A percentile compares a stretch with the other conserved stretches of the same genome.
Conservation (phyloP, 2,888 invertebrate species). For the Agrochola lychnidis region DNA sequence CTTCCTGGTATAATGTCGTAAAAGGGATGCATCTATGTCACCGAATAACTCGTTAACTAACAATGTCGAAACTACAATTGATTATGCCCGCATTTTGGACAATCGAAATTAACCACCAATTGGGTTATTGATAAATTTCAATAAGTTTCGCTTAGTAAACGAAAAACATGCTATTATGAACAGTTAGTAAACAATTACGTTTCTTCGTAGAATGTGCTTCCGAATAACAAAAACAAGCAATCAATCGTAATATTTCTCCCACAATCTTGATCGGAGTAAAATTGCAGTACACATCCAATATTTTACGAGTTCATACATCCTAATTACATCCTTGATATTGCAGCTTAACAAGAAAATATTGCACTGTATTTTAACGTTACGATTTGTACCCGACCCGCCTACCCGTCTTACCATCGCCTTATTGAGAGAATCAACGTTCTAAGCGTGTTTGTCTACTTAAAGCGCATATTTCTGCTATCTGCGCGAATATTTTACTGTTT, state of each 20-base stretch:
- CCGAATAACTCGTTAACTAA: slow-evolving; percentile 28
- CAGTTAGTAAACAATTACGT: slow-evolving; percentile 6
- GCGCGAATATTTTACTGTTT: slow-evolving; percentile 51
- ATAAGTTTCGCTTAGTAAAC: neutral
- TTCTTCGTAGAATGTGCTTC: slow-evolving; percentile 2
- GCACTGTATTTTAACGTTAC: slow-evolving; percentile 38
- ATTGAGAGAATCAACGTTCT: slow-evolving; percentile 57
- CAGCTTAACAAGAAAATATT: slow-evolving; percentile 57
- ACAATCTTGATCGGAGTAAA: slow-evolving; percentile 49
- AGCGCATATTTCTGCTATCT: slow-evolving; percentile 46
- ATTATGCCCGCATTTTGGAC: slow-evolving; percentile 63
- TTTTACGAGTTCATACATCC: slow-evolving; percentile 41
- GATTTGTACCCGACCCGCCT: slow-evolving; percentile 40
- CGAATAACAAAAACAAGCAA: slow-evolving; percentile 30
- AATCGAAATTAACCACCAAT: slow-evolving; percentile 32
- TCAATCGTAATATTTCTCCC: slow-evolving; percentile 42
- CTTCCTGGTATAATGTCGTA: slow-evolving; percentile 63
- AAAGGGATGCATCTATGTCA: slow-evolving; percentile 44
- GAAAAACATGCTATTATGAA: slow-evolving; percentile 31
- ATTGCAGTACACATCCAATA: slow-evolving; percentile 26
- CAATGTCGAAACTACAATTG: slow-evolving; percentile 34
- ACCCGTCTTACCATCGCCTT: slow-evolving; percentile 39
- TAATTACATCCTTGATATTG: slow-evolving; percentile 50
- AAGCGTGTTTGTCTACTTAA: slow-evolving; percentile 52
- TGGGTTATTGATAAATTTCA: slow-evolving; percentile 39